Base-by-base conservation (phyloP, 1,140 invertebrate genomes). In the Elymnias hypermnestra region DNA sequence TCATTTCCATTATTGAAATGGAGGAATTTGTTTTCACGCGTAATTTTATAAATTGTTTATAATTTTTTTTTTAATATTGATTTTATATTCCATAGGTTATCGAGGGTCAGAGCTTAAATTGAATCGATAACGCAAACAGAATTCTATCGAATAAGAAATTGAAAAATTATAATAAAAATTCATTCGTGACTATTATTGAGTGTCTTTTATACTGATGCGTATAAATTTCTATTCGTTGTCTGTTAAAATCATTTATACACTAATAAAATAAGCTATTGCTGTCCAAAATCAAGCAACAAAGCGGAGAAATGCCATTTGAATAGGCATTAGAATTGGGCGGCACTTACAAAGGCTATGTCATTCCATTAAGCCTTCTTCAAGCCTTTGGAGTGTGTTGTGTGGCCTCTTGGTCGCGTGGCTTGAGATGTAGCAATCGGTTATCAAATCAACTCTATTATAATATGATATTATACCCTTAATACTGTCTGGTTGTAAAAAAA, bases 321-420 rank as follows among this genome's bases (percentile, higher is more conserved):
- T 83, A 73, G 72, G 73, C 78, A 77, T 81, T 76, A 71, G 73
- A 83, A 83, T 83, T 84, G 78, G 81, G 76, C 81, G 81, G 81
- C 76, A 68, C 59, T 69, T 50, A 81, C 78, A 84, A 84, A 83
- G 81, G 70, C 66, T 63, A 57, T 82, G 81, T 84, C 81, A 84
- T 76, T 81, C 81, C 72, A 83, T 84, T 83, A 83, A 79, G 76
- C 74, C 74, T 83, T 68, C 81, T 84, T 84, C 71, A 81, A 81
- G 72, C 63, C 60, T 71, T 73, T 59, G 58, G 60, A 61, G 44
- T 69, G 53, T 60, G 66, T 67, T 82, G 77, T 82, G 81, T 84
- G 81, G 77, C 79, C 77, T 69, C 36, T 26, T 66, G 68, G 77
- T 79, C 75, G 76, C 79, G 81, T 82, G 75, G 77, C 65, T 42